Conservation (phyloP, 2,888 invertebrate genomes). For the Xylota sylvarum region DNA sequence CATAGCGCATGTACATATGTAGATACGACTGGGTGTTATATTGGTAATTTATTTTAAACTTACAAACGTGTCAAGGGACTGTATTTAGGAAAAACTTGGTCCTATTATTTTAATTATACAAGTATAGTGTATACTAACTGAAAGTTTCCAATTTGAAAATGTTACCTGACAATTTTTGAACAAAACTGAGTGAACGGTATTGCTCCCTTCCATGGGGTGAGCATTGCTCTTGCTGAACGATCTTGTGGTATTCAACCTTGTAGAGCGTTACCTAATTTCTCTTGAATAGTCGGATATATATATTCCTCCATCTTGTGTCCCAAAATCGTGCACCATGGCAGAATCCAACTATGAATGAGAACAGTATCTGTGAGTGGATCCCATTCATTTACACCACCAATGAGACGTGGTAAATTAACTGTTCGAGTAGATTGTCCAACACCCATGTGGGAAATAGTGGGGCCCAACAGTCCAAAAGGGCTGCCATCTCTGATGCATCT, state of each 20-base stretch:
- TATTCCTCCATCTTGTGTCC: conserved; percentile 86
- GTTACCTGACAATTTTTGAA: no score
- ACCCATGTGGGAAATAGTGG: conserved; percentile 94
- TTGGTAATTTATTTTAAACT: no score
- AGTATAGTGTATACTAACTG: no score
- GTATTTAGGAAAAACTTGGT: no score
- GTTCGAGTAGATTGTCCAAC: conserved; percentile 91
- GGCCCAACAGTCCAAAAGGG: conserved; percentile 92
- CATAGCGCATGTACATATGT: no score
- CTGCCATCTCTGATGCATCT: conserved; percentile 92
- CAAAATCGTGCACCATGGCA: conserved; percentile 97
- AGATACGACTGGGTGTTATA: no score
- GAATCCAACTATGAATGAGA: conserved; percentile 98
- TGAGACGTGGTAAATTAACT: conserved; percentile 91
- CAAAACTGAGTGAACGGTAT: no score
- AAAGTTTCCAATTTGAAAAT: no score
- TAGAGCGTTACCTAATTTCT: conserved; percentile 95
- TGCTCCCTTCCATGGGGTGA: conserved; percentile 94
- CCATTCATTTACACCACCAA: conserved; percentile 94
- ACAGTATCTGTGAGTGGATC: conserved; percentile 97
- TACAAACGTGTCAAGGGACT: no score
- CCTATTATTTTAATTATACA: no score
- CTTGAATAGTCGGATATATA: conserved; percentile 95
- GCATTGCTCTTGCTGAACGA: conserved; percentile 95
- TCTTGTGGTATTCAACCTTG: conserved; percentile 98